Base-by-base conservation (phyloP, 2,113 vertebrate species). In the Datnioides undecimradiatus region DNA sequence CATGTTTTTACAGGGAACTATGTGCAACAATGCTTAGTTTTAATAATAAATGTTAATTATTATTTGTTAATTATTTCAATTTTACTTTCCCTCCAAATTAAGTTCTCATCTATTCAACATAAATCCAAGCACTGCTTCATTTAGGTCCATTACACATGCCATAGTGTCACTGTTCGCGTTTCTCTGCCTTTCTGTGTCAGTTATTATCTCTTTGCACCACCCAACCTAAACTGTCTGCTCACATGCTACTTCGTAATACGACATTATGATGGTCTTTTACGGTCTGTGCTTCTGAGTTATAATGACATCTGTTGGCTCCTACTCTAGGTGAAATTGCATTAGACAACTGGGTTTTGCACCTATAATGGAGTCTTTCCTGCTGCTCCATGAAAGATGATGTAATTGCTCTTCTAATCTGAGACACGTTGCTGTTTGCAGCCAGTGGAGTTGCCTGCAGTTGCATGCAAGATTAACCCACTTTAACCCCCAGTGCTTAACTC, bases 331-430 rank as follows among this genome's bases (percentile, higher is more conserved):
- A 68, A 87, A 87, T 79, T 52, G 33, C 67, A 76, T 76, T 54
- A 68, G 62, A 36, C 59, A 62, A 57, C 46, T 43, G 65, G 40
- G 76, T 67, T 74, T 70, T 33, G 40, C 57, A 29, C 41, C 27
- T 31, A 40, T 52, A 72, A 73, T 64, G 68, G 55, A 83, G 65
- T 48, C 67, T 58, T 77, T 68, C 48, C 76, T 48, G 76, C 60
- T 65, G 76, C 76, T 73, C 14, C 10, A 1, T 76, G 62, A 80
- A 48, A 62, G 76, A 68, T 76, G 55, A 83, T 73, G 66, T 67
- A 12, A 80, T 76, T 76, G 76, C 60, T 41, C 40, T 21, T 71
- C 36, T 67, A 55, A 73, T 76, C 57, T 64, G 48, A 59, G 66
- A 27, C 55, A 66, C 27, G 5, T 12, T 29, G 43, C 43, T 57